A percentile compares a stretch with the other conserved stretches of the same genome.
Evolutionary conservation across 2,888 invertebrate species (phyloP).

Genomic region (Napeogenes sylphis): DNA sequence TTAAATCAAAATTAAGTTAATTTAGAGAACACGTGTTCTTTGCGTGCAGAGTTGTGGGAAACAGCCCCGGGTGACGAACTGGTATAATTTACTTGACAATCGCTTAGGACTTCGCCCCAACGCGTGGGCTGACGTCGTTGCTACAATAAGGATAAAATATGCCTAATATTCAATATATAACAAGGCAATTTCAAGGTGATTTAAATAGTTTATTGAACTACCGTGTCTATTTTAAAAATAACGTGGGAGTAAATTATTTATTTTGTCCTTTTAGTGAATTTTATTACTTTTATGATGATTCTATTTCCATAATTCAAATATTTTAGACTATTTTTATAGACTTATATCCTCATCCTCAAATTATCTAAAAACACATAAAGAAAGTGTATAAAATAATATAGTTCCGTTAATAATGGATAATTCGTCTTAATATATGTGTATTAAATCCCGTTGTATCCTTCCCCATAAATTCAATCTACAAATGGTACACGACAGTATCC

Average conservation of each 20-base stretch:
- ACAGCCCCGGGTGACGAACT: slow-evolving; percentile 28
- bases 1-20: slow-evolving; percentile 2
- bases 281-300: too few species aligned
- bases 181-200: slow-evolving; percentile 5
- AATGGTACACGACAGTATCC: slow-evolving; percentile 33
- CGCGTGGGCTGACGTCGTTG: slow-evolving; percentile 21
- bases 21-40: slow-evolving; percentile 7
- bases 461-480: slow-evolving; percentile 31
- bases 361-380: too few species aligned
- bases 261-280: too few species aligned
- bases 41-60: slow-evolving; percentile 24
- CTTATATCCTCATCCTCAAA: too few species aligned
- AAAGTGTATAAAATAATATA: too few species aligned
- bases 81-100: slow-evolving; percentile 25
- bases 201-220: background rate
- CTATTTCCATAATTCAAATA: too few species aligned
- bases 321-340: too few species aligned
- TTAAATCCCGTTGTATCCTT: slow-evolving; percentile 21
- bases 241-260: background rate
- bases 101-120: slow-evolving; percentile 21
- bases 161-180: background rate
- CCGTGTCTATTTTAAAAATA: background rate
- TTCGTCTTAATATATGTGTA: slow-evolving; percentile 17
- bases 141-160: background rate
- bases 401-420: background rate